Evolutionary conservation across 2,888 invertebrate species (phyloP), one percentile per base, ranked within the genome.

Genomic region (Leptopilina syphax): DNA sequence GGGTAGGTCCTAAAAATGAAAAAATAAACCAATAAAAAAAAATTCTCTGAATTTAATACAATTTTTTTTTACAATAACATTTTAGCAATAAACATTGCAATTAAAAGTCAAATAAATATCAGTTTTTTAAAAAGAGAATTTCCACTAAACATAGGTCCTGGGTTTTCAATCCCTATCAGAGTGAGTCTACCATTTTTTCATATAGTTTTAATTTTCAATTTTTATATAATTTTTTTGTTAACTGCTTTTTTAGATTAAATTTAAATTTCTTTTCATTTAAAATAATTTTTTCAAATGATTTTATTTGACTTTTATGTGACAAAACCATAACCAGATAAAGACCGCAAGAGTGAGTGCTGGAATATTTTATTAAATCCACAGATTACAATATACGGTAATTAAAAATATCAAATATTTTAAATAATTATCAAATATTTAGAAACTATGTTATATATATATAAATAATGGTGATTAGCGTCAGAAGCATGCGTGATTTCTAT

Each of bases 1-100:
- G 94, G 80, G 94, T 94, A 85, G 94, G 90, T 83, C 92, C 92
- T 92, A 90, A 77, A 91, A 91, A 83, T 81, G 82, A 84, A 87
- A 84, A 80, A 66, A 57, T n/a, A 54, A 6, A 34, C 34, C 13
- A 50, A 47, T 68, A 10, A 10, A 50, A 50, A 50, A 50, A 34
- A 34, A 34, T 34, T 34, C 34, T 34, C 34, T 34, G 3, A 34
- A 34, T 34, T 3, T 34, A 3, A 3, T 4, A 3, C 0, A 34
- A 34, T 34, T 34, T 34, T 34, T 34, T 34, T 44, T 44, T 8
- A 44, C 44, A 44, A 44, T 8, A 44, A 8, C 6, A 44, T 44
- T 44, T 44, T 44, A 7, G 44, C 44, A 44, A 44, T 50, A 9
- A 50, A 50, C 3, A 50, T 50, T 34, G 34, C 3, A 34, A 34